Base-by-base conservation (phyloP, 2,888 invertebrate genomes). In the Peribatodes rhomboidaria region DNA sequence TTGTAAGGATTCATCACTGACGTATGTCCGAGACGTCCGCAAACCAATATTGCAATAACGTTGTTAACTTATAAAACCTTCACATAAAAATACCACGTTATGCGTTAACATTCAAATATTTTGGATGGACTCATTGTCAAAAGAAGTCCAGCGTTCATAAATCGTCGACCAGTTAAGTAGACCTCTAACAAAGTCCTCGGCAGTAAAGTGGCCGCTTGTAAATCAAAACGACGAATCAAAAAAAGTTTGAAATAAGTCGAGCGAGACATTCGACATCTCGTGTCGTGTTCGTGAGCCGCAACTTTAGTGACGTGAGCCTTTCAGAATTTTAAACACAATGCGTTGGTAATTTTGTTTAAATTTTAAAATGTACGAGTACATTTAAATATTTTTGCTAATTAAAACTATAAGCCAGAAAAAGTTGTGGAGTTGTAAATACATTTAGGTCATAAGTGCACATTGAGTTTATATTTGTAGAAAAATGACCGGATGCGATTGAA, bases 171-270 rank as follows among this genome's bases (percentile, higher is more conserved):
- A 86, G 90, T 27, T 92, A n/a, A n/a, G n/a, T 92, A 90, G 87
- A 81, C 77, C 79, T 80, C 85, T 87, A 88, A 92, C 90, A 92
- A 92, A 90, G 90, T 91, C 87, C 84, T 85, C 83, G 84, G 87
- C 87, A 86, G 88, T 91, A 89, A 92, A 91, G 84, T 85, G 87
- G 82, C 81, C 84, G 89, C 84, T 85, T 89, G 90, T 92, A 92
- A 92, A 92, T 92, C 92, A 92, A 89, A 90, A 87, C 83, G 86
- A 88, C 82, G 83, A 88, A 87, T 89, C 84, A 83, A 89, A 89
- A 89, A 90, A 83, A 85, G 81, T 79, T 27, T 82, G 83, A 83
- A 85, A 88, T 83, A 85, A 84, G 81, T 84, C 82, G 80, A 81
- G 79, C 82, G 83, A 76, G 71, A 77, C 81, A 44, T 64, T 64